phyloP scores from a whole-genome alignment of 2,888 invertebrate species.

The Charanyca ferruginea region DNA sequence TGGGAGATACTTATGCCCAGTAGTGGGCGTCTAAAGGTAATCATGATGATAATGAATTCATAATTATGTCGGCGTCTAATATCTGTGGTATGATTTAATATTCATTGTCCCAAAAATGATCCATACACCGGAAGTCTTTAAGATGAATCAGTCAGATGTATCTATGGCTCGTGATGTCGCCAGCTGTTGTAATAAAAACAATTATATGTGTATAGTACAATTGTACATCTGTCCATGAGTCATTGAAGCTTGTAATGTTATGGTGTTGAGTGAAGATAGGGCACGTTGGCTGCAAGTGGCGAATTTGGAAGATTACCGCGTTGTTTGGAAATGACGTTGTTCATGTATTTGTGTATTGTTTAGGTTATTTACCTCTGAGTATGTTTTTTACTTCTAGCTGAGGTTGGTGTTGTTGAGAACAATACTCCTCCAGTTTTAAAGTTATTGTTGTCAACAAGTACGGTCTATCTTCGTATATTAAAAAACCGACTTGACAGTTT shows the following conservation, averaged over 20 bases:
- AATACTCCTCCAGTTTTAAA: no score
- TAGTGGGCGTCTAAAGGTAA: no score
- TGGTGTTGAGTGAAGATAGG: conserved; percentile 18
- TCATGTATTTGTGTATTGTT: not conserved
- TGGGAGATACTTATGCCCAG: no score
- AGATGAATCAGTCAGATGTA: conserved; percentile 34
- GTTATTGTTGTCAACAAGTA: no score
- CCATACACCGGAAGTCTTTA: conserved; percentile 11
- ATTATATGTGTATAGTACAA: conserved; percentile 15
- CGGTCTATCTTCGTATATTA: no score
- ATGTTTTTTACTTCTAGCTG: not conserved
- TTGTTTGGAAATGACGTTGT: conserved; percentile 1
- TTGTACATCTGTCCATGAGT: conserved; percentile 54
- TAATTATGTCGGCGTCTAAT: not conserved
- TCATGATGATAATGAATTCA: no score
- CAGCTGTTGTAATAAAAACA: conserved; percentile 42
- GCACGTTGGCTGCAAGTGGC: conserved; percentile 37
- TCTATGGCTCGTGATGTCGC: conserved; percentile 34
- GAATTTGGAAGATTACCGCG: conserved; percentile 14
- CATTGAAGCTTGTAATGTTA: not conserved
- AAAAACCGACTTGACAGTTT: no score
- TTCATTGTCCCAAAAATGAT: not conserved
- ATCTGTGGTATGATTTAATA: not conserved
- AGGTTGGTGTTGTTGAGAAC: no score
- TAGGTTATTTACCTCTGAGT: not conserved